A percentile compares a stretch with the other conserved stretches of the same genome.
phyloP scores from a whole-genome alignment of 1,140 invertebrate genomes.

The Prorops nasuta region DNA sequence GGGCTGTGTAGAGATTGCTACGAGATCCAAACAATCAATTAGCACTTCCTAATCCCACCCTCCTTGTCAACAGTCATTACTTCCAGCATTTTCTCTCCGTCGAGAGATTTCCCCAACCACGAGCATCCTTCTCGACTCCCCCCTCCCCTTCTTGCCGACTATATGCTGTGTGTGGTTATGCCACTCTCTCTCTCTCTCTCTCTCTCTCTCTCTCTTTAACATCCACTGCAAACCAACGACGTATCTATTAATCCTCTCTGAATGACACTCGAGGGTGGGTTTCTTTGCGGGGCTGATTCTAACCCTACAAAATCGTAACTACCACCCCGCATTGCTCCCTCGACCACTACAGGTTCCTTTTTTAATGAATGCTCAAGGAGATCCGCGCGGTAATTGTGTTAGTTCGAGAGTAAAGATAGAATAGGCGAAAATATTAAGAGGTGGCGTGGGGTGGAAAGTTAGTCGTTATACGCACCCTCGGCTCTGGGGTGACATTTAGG shows the following conservation, averaged over 20 bases:
- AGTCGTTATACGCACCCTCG: slow-evolving; percentile 21
- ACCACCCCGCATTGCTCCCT: slow-evolving; percentile 17
- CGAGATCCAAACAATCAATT: slow-evolving; percentile 60
- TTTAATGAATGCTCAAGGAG: slow-evolving; percentile 47
- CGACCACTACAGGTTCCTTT: slow-evolving; percentile 30
- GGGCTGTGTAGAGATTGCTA: too few species aligned
- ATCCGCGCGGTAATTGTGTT: slow-evolving; percentile 45
- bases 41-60: slow-evolving; percentile 54
- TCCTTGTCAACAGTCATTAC: slow-evolving; percentile 56
- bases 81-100: slow-evolving; percentile 54
- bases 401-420: slow-evolving; percentile 35
- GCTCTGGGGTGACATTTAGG: slow-evolving; percentile 44
- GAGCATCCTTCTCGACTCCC: background rate
- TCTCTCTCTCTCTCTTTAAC: slow-evolving; percentile 13
- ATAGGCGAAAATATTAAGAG: background rate
- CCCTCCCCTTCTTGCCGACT: background rate
- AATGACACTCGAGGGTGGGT: slow-evolving; percentile 53
- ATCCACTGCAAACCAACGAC: slow-evolving; percentile 41
- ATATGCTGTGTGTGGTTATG: background rate
- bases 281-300: slow-evolving; percentile 26
- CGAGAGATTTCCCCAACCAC: slow-evolving; percentile 2
- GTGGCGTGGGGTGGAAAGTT: background rate
- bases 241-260: slow-evolving; percentile 55
- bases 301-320: slow-evolving; percentile 46
- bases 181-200: slow-evolving; percentile 4